Percentiles rank a stretch among this genome's conserved stretches.
Conservation (phyloP, 2,797 vertebrate genomes). For the Stomatorhinus walkeri region DNA sequence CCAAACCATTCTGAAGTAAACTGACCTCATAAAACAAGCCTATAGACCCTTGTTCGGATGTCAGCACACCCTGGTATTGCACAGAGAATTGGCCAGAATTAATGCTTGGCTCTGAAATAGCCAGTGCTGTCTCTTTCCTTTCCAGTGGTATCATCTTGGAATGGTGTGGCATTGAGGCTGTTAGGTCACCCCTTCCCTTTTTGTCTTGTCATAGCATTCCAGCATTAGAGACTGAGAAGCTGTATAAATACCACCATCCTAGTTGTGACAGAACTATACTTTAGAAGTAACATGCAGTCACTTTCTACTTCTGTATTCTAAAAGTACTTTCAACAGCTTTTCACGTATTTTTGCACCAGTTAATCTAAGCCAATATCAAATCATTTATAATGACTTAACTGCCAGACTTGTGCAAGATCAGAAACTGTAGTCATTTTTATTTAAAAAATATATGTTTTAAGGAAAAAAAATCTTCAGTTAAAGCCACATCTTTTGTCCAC, state of each 20-base stretch:
- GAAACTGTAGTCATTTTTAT: conserved; percentile 70
- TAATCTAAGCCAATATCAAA: background rate
- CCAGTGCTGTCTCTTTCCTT: background rate
- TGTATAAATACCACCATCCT: background rate
- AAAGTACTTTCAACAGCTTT: background rate
- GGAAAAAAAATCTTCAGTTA: conserved; percentile 58
- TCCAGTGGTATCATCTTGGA: background rate
- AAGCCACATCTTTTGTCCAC: conserved; percentile 68
- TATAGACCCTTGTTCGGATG: background rate
- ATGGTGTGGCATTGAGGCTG: background rate
- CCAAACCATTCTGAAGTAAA: background rate
- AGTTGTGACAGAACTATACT: background rate
- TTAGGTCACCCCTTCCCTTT: background rate
- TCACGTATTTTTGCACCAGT: background rate
- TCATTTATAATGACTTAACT: background rate
- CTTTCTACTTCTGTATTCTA: background rate
- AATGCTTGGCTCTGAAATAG: background rate
- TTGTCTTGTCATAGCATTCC: background rate
- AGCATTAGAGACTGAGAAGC: background rate
- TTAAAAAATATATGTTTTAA: conserved; percentile 74
- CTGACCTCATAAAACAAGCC: background rate
- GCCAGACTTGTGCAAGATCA: background rate
- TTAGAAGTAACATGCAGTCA: background rate
- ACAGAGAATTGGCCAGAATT: background rate
- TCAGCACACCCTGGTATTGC: background rate